Evolutionary conservation across 2,888 invertebrate genomes (phyloP), one percentile per base, ranked within the genome.

Genomic region (Ophioninae sp.): DNA sequence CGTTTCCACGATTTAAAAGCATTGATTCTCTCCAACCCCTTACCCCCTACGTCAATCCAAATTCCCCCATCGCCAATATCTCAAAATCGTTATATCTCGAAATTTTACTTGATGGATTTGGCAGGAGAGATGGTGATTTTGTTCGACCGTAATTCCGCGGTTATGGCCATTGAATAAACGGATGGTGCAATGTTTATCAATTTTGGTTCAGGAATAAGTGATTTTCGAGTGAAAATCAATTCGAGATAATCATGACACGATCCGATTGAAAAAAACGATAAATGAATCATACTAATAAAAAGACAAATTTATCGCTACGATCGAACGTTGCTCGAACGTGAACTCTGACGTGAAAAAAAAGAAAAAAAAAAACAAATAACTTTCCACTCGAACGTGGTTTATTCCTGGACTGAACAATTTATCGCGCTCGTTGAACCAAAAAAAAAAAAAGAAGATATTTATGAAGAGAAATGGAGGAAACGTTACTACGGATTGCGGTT

Each of bases 401-500:
- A 41, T 81, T 23, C 44, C 56, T 65, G 8, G 13, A 65, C 57
- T 74, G 41, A 13, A 59, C 23, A 44, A 59, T 61, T 69, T 59
- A 67, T 84, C 70, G 78, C 78, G 78, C 65, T 70, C 69, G 74
- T 81, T 78, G 56, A 76, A 68, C 67, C 23, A 67, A 76, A 68
- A 84, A 70, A 74, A 30, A 67, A 65, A 67, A 10, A 82, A 50
- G 62, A 13, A 62, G 61, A 69, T 64, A 79, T 72, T 59, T 72
- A 64, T 64, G 56, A 30, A 80, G 39, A 77, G 50, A 20, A 64
- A 70, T 70, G 70, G 74, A 59, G n/a, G 30, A 69, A 81, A 77
- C 44, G 81, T 85, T 85, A 75, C 70, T 85, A 75, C 69, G 76
- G 79, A 82, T 83, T 80, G 72, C 62, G 67, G 76, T 79, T 79